A percentile compares a stretch with the other conserved stretches of the same genome.
Evolutionary conservation across 2,888 invertebrate genomes (phyloP).

Genomic region (Cephus pulcher): DNA sequence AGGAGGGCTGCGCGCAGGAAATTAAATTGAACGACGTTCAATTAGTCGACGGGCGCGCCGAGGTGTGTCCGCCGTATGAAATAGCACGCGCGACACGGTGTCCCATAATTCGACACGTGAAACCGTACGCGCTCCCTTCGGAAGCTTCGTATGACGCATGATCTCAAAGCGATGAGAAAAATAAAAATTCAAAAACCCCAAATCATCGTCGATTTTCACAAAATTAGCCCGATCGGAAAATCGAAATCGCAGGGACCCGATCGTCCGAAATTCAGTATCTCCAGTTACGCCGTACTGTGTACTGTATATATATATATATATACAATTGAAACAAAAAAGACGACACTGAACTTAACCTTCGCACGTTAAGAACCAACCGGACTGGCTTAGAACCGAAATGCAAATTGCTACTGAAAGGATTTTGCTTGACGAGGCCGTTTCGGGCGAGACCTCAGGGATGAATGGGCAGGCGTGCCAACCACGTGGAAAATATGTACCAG

Average conservation of each 20-base stretch:
- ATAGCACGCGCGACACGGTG: background rate
- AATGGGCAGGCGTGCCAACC: background rate
- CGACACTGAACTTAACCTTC: no score
- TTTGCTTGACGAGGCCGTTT: background rate
- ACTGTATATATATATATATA: no score
- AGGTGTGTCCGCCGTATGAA: background rate
- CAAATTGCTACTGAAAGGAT: background rate
- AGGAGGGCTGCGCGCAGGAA: background rate
- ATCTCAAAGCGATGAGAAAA: background rate
- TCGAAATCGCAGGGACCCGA: no score
- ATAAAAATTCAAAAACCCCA: background rate
- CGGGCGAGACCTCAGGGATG: background rate
- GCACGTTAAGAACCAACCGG: background rate
- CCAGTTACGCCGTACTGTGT: no score
- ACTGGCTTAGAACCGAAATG: background rate
- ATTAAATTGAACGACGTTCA: conserved; percentile 24
- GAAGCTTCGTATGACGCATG: background rate
- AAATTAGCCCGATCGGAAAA: background rate
- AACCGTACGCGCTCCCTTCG: background rate
- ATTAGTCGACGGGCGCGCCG: background rate
- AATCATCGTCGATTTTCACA: background rate
- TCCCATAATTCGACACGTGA: background rate
- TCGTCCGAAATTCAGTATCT: no score
- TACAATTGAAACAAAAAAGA: background rate
- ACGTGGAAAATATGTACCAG: background rate